A percentile compares a stretch with the other conserved stretches of the same genome.
Conservation (phyloP, 1,140 invertebrate genomes). For the Teleopsis dalmanni region DNA sequence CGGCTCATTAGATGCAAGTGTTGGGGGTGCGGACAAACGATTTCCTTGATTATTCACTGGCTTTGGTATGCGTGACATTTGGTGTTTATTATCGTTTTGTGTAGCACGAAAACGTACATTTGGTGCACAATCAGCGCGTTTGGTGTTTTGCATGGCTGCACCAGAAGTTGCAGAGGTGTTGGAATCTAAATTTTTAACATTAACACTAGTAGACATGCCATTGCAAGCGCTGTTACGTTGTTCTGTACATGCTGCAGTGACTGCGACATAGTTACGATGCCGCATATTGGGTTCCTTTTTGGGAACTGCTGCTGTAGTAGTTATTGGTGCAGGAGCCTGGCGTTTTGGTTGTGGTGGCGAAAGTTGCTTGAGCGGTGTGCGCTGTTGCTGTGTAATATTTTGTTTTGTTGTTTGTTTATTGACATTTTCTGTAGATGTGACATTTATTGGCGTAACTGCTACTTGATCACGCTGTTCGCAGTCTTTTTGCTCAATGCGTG, state of each 20-base stretch:
- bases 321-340: slow-evolving; percentile 6
- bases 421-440: slow-evolving; percentile 10
- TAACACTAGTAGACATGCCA: too few species aligned
- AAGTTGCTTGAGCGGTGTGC: slow-evolving; percentile 5
- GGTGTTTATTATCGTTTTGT: not conserved
- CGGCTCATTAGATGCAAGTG: slow-evolving; percentile 12
- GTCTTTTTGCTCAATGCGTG: slow-evolving; percentile 24
- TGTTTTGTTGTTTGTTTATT: not conserved
- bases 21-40: not conserved
- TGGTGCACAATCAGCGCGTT: not conserved
- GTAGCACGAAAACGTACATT: not conserved
- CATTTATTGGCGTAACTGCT: slow-evolving; percentile 13
- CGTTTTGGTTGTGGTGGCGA: slow-evolving; percentile 6
- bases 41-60: slow-evolving; percentile 2
- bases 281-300: slow-evolving; percentile 15
- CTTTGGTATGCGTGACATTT: slow-evolving; percentile 21
- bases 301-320: too few species aligned
- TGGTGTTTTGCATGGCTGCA: too few species aligned
- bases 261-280: too few species aligned
- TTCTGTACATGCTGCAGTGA: too few species aligned
- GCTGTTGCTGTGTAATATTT: not conserved
- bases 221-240: too few species aligned
- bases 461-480: slow-evolving; percentile 6
- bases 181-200: too few species aligned
- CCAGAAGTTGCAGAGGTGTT: not conserved